Base-by-base conservation (phyloP, 2,888 invertebrate species). In the Meliscaeva auricollis region DNA sequence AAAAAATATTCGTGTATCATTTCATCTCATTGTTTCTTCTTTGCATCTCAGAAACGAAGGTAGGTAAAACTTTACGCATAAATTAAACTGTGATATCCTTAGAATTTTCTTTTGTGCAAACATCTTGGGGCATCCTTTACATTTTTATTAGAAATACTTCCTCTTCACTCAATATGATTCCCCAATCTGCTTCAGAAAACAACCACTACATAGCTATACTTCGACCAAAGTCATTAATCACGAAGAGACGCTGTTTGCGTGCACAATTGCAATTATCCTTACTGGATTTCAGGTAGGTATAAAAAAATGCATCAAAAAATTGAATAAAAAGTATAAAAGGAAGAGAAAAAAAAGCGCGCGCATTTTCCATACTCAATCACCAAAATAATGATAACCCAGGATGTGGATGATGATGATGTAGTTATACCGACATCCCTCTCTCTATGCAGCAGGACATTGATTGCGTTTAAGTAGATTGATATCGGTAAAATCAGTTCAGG, bases 391-490 rank as follows among this genome's bases (percentile, higher is more conserved):
- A 72, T 66, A 60, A 64, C 56, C 20, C 64, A 70, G 64, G 81
- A 76, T 77, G 64, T 46, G 30, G 80, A 80, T 75, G 64, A 64
- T 52, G 75, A 77, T 64, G 74, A 75, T 66, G 74, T 52, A 72
- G 79, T 76, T 62, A 38, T 73, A 38, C 44, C 52, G 32, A 38
- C 64, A 50, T 48, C 38, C 44, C 50, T 60, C 15, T 1, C 26
- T 30, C 15, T 30, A 11, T 20, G 0, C 26, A 17, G 46, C 80
- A 85, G 84, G 85, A 85, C 85, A 85, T 85, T 85, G 85, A 85
- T 85, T 85, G 81, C 85, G 64, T 85, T 69, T 81, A 85, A 85
- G 81, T 77, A 85, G 85, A 85, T 85, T 85, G 81, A 81, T 81
- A 85, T 85, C 85, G 81, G 85, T 62, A 73, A 76, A 80, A 85